These are phyloP conservation scores for Chaetorhynchus papuensis DNA, from an alignment of 2,113 vertebrate genomes.

Conservation along the genomic window DNA sequence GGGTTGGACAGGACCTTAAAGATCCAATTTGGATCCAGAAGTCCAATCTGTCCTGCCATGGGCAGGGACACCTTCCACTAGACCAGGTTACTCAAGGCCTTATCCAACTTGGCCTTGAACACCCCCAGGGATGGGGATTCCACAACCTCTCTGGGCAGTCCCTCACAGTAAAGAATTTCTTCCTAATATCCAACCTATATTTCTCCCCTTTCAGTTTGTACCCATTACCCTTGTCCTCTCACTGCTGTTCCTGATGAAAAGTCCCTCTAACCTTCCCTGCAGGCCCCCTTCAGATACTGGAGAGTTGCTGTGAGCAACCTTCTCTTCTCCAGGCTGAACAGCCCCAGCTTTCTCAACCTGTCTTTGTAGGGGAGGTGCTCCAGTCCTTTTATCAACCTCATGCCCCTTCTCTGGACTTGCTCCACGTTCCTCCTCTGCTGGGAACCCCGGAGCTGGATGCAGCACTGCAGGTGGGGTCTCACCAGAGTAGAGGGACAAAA, in stretches of 20 bases:
- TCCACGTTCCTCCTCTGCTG: background rate
- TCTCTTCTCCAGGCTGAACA: background rate
- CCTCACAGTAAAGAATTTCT: background rate
- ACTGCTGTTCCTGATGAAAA: background rate
- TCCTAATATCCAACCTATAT: background rate
- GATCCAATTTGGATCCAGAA: background rate
- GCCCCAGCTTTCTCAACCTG: background rate
- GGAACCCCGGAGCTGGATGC: background rate
- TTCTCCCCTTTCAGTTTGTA: background rate
- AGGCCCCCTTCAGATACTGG: background rate
- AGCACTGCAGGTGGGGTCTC: background rate
- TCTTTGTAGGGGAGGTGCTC: background rate
- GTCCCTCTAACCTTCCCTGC: background rate
- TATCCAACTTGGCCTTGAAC: background rate
- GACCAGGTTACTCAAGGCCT: background rate
- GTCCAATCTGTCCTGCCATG: background rate
- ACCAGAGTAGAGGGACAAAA: background rate
- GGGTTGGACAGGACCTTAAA: background rate
- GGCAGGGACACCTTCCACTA: background rate
- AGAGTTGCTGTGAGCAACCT: background rate
- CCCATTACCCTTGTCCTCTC: background rate
- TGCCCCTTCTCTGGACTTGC: background rate
- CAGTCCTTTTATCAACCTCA: background rate
- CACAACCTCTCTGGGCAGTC: accelerated
- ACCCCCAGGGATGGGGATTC: too few relatives aligned